Evolutionary conservation across 2,888 invertebrate species (phyloP).

Genomic region (Chrysolina haemoptera): DNA sequence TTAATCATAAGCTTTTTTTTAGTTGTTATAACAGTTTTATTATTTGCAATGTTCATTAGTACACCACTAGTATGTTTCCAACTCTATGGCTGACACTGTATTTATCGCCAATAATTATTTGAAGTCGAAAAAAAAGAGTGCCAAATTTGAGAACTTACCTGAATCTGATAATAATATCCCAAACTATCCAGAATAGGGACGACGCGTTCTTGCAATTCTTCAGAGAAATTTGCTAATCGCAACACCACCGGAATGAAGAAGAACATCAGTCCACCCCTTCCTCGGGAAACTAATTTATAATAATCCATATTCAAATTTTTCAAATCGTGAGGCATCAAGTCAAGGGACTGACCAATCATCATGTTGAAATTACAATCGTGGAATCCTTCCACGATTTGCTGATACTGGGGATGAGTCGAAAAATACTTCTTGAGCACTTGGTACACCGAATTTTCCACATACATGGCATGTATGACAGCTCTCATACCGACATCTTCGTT

Average conservation of each 20-base stretch:
- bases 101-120: no score
- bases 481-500: constrained; percentile 11
- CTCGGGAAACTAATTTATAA: not conserved
- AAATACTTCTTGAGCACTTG: constrained; percentile 72
- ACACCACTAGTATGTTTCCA: no score
- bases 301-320: constrained; percentile 12
- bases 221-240: not conserved
- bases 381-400: constrained; percentile 77
- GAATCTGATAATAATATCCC: constrained; percentile 62
- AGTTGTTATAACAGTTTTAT: no score
- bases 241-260: not conserved
- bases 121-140: no score
- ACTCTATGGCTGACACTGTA: no score
- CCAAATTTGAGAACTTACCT: constrained; percentile 71
- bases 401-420: constrained; percentile 81
- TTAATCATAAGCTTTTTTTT: no score
- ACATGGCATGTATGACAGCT: constrained; percentile 18
- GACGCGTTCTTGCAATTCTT: not conserved
- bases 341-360: not conserved
- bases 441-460: constrained; percentile 7
- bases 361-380: not conserved
- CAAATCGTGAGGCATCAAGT: not conserved
- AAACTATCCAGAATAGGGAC: not conserved
- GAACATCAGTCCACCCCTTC: not conserved
- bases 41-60: no score